Base-by-base conservation (phyloP, 2,797 vertebrate genomes). In the Anisognathus igniventris region DNA sequence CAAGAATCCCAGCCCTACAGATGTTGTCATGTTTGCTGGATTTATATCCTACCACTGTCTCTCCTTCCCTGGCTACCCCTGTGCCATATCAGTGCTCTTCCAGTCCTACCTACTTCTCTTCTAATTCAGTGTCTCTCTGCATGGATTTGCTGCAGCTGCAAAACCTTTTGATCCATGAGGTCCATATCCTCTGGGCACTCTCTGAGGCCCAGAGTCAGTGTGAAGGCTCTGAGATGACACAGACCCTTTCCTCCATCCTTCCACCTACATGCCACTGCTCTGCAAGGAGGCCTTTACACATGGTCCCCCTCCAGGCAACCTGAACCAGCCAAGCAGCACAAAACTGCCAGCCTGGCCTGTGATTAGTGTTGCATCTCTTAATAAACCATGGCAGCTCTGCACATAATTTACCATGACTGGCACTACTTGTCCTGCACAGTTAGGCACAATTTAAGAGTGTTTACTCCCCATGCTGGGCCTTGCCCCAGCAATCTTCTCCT, bases 401-500 rank as follows among this genome's bases (percentile, higher is more conserved):
- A 40, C 78, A 54, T 48, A 68, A 91, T 82, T 88, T 27, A 77
- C 65, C 85, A 90, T 25, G 47, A 88, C 62, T 7, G 2, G 61
- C 53, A 61, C 14, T 30, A 80, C 48, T 73, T 85, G 82, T 75
- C 76, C 66, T 90, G 88, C 85, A 78, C 67, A 50, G 62, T 82
- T 51, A 83, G 73, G 78, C 85, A 77, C 12, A 23, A 67, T 78
- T 78, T 57, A 90, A 75, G 44, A 48, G 40, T 47, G 57, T 93
- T 95, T 72, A 83, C 33, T 66, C n/a, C 66, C 50, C 58, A 28
- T 8, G 51, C 21, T 68, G 77, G 76, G 73, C 85, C 64, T 76
- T 78, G 64, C 78, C 84, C 76, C 58, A 77, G 54, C 72, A 57
- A 68, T 72, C 78, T 89, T 89, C 92, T 93, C 79, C 81, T 77